These are phyloP conservation scores for Leistus spinibarbis DNA, from an alignment of 2,888 invertebrate genomes.

Conservation along the genomic window DNA sequence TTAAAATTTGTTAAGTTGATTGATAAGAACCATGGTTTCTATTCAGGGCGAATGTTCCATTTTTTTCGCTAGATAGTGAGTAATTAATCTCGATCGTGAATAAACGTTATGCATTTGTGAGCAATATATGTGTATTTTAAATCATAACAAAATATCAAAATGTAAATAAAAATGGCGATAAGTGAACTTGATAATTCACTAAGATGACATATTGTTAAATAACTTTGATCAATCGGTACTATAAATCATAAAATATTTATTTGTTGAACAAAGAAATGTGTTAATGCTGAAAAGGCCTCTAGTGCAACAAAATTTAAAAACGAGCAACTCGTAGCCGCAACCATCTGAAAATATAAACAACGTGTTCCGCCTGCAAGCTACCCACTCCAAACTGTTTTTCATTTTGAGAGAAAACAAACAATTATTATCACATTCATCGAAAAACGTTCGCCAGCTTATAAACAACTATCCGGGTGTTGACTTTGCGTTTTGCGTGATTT, in stretches of 20 bases:
- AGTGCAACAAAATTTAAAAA: neutral
- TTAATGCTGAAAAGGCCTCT: neutral
- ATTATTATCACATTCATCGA: slow-evolving; percentile 33
- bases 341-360: neutral
- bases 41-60: too few relatives aligned
- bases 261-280: slow-evolving; percentile 1
- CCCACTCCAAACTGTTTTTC: neutral
- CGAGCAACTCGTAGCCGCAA: neutral
- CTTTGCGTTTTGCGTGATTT: slow-evolving; percentile 68
- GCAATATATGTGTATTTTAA: too few relatives aligned
- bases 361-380: neutral
- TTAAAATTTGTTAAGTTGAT: too few relatives aligned
- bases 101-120: too few relatives aligned
- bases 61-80: too few relatives aligned
- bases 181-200: neutral
- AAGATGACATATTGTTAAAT: neutral
- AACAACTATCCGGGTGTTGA: slow-evolving; percentile 70
- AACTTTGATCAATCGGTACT: neutral
- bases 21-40: too few relatives aligned
- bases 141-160: too few relatives aligned
- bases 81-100: too few relatives aligned
- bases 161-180: neutral
- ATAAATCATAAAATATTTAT: neutral
- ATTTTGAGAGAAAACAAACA: neutral
- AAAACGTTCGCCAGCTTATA: slow-evolving; percentile 42